phyloP scores from a whole-genome alignment of 1,140 invertebrate species.

The Magallana angulata region DNA sequence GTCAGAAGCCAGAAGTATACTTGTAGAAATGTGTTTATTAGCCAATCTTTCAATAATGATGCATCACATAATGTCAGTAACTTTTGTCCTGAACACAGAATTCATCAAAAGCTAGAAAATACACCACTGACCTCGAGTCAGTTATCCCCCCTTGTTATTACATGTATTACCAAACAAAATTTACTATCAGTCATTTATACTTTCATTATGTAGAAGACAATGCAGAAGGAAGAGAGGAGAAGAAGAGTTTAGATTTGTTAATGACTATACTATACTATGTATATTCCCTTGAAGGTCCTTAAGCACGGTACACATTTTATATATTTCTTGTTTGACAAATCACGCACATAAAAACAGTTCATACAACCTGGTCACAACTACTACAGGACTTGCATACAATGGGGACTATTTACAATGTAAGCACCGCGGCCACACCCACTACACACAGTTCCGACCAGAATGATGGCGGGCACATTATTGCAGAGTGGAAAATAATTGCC shows the following conservation, averaged over 20 bases:
- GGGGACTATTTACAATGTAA: conserved; percentile 27
- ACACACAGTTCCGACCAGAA: not conserved
- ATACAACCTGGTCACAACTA: conserved; percentile 30
- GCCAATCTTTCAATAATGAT: conserved; percentile 14
- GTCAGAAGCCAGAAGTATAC: not conserved
- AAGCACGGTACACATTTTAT: conserved; percentile 1
- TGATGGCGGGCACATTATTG: not conserved
- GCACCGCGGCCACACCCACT: not conserved
- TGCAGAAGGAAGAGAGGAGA: too few species aligned
- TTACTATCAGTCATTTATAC: not conserved
- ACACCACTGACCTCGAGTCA: not conserved
- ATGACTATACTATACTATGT: conserved; percentile 33
- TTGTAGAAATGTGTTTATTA: conserved; percentile 38
- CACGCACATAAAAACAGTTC: conserved; percentile 22
- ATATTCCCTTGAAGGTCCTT: conserved; percentile 24
- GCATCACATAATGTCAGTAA: conserved; percentile 14
- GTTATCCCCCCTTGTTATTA: not conserved
- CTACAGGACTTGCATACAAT: conserved; percentile 26
- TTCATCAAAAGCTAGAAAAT: conserved; percentile 23
- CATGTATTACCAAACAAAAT: not conserved
- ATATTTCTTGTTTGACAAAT: conserved; percentile 20
- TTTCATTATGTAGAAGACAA: not conserved
- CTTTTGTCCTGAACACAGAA: conserved; percentile 17
- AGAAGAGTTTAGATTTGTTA: conserved; percentile 31
- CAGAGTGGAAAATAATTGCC: not conserved